phyloP scores from a whole-genome alignment of 1,140 invertebrate species.

The Cotesia typhae region DNA sequence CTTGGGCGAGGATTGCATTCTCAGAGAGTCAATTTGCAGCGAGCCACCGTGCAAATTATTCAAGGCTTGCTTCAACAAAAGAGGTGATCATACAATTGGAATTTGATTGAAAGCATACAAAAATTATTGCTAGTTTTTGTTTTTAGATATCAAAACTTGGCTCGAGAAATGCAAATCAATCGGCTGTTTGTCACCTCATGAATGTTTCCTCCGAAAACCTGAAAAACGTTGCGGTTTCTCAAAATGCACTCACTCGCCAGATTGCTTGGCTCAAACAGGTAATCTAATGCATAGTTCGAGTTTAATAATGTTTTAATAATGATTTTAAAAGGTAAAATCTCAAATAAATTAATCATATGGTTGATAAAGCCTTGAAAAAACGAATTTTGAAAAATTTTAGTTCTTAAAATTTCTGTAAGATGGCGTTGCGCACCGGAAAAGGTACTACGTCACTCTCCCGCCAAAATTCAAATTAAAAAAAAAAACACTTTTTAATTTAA shows the following conservation, averaged over 20 bases:
- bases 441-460: no score
- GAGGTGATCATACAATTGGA: constrained; percentile 39
- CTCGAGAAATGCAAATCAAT: constrained; percentile 45
- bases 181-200: constrained; percentile 50
- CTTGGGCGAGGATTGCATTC: constrained; percentile 47
- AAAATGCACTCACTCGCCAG: constrained; percentile 47
- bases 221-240: constrained; percentile 36
- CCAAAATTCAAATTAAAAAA: no score
- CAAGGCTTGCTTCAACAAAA: constrained; percentile 45
- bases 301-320: no score
- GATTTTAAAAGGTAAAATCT: no score
- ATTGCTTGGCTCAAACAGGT: constrained; percentile 44
- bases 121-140: not conserved
- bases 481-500: no score
- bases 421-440: no score
- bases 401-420: no score
- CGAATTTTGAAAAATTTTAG: not conserved
- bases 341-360: not conserved
- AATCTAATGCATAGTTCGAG: not conserved
- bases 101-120: not conserved
- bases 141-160: constrained; percentile 47
- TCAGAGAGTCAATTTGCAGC: constrained; percentile 48
- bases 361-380: not conserved
- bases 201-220: constrained; percentile 53
- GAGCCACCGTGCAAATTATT: constrained; percentile 52